Evolutionary conservation across 2,888 invertebrate genomes (phyloP).

Genomic region (Automeris io): DNA sequence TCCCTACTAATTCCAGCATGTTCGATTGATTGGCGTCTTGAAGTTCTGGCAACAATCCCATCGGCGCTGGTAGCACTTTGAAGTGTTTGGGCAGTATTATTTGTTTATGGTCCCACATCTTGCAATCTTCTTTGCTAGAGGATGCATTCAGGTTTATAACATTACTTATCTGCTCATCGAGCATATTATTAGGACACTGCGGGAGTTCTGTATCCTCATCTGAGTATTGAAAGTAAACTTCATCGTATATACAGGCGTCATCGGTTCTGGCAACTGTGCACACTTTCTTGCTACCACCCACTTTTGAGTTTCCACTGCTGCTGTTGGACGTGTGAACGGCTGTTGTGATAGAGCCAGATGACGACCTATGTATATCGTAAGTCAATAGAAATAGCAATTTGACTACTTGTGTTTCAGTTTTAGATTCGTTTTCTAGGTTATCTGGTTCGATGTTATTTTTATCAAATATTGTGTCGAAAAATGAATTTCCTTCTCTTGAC

Average conservation of each 20-base stretch:
- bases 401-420: conserved; percentile 58
- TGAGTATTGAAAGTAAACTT: conserved; percentile 75
- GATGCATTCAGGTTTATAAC: conserved; percentile 72
- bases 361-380: conserved; percentile 82
- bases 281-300: conserved; percentile 73
- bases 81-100: conserved; percentile 57
- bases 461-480: conserved; percentile 58
- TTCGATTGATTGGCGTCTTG: conserved; percentile 54
- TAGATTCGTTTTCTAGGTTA: conserved; percentile 86
- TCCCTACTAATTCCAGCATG: conserved; percentile 62
- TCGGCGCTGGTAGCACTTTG: conserved; percentile 54
- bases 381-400: conserved; percentile 79
- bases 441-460: conserved; percentile 81
- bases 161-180: conserved; percentile 72
- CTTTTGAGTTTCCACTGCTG: conserved; percentile 67
- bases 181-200: conserved; percentile 57
- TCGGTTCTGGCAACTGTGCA: conserved; percentile 55
- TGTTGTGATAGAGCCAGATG: conserved; percentile 61
- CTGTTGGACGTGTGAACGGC: conserved; percentile 63
- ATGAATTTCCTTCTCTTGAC: conserved; percentile 59
- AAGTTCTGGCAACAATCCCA: conserved; percentile 50
- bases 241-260: conserved; percentile 61
- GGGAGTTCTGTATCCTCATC: conserved; percentile 77
- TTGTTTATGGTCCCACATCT: conserved; percentile 61
- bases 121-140: conserved; percentile 64